Evolutionary conservation across 2,113 vertebrate genomes (phyloP).

Genomic region (Papio anubis): DNA sequence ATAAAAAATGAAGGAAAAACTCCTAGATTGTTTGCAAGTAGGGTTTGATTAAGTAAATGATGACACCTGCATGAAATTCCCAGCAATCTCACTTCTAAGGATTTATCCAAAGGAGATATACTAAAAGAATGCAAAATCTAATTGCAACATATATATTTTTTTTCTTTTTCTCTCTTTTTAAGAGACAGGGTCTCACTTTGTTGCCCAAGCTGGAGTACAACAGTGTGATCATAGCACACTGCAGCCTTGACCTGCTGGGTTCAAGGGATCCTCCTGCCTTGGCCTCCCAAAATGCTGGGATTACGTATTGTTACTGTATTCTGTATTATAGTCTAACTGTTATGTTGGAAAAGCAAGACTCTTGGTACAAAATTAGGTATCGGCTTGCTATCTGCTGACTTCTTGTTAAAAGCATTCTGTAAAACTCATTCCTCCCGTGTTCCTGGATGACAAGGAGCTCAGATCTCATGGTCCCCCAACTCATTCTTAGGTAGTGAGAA

Average conservation of each 20-base stretch:
- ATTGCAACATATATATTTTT: not conserved
- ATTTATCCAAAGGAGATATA: not conserved
- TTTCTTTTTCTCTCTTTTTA: too few species aligned
- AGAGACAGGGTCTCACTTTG: too few species aligned
- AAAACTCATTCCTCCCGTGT: not conserved
- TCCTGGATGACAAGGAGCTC: not conserved
- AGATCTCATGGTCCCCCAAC: not conserved
- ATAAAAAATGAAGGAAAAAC: not conserved
- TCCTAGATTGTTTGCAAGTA: not conserved
- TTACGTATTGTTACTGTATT: too few species aligned
- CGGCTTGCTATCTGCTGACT: not conserved
- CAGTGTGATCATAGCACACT: too few species aligned
- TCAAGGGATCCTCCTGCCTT: too few species aligned
- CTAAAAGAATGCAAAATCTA: not conserved
- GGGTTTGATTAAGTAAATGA: not conserved
- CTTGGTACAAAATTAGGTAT: not conserved
- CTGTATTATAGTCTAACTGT: not conserved
- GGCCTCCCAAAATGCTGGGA: too few species aligned
- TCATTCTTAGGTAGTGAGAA: not conserved
- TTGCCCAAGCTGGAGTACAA: too few species aligned
- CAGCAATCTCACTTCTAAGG: not conserved
- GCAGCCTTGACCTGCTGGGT: too few species aligned
- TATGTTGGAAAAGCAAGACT: not conserved
- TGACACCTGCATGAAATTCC: not conserved
- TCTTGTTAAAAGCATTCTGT: not conserved